Conservation (phyloP, 2,888 invertebrate species). For the Lasioglossum vierecki region DNA sequence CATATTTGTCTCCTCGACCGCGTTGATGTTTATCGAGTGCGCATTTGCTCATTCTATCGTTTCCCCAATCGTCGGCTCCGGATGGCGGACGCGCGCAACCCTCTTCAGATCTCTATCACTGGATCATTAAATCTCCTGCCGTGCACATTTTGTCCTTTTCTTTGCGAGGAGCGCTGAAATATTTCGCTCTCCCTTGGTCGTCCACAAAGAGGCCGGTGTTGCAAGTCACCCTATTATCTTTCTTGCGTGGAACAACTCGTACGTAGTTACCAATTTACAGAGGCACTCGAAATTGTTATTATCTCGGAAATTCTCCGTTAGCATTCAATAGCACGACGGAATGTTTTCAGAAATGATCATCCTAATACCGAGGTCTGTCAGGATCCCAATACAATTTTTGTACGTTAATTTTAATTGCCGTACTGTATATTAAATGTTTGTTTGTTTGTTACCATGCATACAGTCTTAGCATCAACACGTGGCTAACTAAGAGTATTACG, state of each 20-base stretch:
- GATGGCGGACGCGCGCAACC: not conserved
- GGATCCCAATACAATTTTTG: too few species aligned
- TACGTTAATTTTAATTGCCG: too few species aligned
- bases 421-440: too few species aligned
- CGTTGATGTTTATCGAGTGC: conserved; percentile 45
- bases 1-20: conserved; percentile 41
- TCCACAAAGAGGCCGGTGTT: not conserved
- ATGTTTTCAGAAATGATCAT: too few species aligned
- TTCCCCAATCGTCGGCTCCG: conserved; percentile 12
- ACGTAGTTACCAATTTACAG: not conserved
- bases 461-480: too few species aligned
- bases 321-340: too few species aligned
- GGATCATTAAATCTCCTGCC: conserved; percentile 14
- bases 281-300: not conserved
- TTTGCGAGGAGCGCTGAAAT: not conserved
- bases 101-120: not conserved
- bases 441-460: too few species aligned
- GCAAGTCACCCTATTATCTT: not conserved
- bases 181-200: not conserved
- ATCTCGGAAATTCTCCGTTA: too few species aligned
- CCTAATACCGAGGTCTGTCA: too few species aligned
- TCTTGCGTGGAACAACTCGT: not conserved
- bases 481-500: too few species aligned
- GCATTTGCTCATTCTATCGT: conserved; percentile 28
- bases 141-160: not conserved